phyloP scores from a whole-genome alignment of 2,888 invertebrate genomes.

The Philaethria dido region DNA sequence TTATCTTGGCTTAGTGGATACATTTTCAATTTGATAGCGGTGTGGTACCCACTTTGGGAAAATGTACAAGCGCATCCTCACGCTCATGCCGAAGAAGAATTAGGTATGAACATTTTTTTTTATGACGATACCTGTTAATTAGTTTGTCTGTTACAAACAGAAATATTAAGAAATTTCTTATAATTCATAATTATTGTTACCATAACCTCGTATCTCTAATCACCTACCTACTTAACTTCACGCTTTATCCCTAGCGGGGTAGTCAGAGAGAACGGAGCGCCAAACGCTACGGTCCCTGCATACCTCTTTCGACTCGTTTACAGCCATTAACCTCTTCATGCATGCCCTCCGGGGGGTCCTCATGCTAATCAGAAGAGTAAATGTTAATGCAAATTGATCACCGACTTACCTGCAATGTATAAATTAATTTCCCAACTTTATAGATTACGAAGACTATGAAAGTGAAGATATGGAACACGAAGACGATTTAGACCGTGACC shows the following conservation, averaged over 20 bases:
- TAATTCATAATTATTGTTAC: no score
- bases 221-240: no score
- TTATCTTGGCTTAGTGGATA: constrained; percentile 83
- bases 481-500: constrained; percentile 67
- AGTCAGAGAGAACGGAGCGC: no score
- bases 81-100: constrained; percentile 81
- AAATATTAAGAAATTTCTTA: no score
- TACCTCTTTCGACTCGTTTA: no score
- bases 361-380: no score
- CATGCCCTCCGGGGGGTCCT: no score
- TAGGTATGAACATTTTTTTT: constrained; percentile 55
- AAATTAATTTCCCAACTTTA: neutral
- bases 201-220: no score
- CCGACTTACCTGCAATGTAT: no score
- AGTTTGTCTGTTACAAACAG: neutral
- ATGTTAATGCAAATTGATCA: neutral
- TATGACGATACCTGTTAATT: neutral
- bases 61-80: constrained; percentile 63
- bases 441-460: constrained; percentile 78
- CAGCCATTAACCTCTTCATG: no score
- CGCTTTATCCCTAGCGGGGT: no score
- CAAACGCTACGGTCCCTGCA: no score
- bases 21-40: constrained; percentile 74
- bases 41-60: constrained; percentile 80
- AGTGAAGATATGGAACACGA: constrained; percentile 68